Evolutionary conservation across 2,113 vertebrate genomes (phyloP).

Genomic region (Gambusia affinis): DNA sequence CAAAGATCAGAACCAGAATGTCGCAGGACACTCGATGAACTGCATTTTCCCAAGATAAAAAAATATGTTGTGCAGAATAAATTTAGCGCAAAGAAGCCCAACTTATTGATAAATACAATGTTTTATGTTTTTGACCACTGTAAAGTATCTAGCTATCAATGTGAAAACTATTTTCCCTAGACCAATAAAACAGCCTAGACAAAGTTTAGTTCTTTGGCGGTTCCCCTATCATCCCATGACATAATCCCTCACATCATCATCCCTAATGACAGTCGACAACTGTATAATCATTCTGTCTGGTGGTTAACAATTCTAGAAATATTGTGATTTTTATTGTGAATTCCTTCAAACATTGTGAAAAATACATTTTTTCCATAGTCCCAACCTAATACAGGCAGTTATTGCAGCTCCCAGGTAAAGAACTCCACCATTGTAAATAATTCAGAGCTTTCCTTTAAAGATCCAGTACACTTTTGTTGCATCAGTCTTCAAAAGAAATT

Average conservation of each 20-base stretch:
- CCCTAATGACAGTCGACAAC: neutral
- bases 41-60: neutral
- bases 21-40: neutral
- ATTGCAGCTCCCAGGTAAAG: neutral
- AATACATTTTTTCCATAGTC: neutral
- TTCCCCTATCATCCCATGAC: neutral
- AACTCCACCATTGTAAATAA: neutral
- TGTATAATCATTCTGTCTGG: neutral
- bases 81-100: neutral
- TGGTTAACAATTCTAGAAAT: too few relatives aligned
- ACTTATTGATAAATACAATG: neutral
- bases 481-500: conserved; percentile 18
- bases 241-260: neutral
- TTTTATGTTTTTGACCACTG: neutral
- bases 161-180: too few relatives aligned
- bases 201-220: neutral
- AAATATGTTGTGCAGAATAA: neutral
- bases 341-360: neutral
- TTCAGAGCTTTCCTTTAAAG: neutral
- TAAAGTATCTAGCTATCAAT: neutral
- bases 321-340: neutral
- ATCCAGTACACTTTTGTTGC: neutral
- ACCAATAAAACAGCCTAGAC: neutral
- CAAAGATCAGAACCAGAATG: neutral
- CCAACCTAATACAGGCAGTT: neutral